phyloP scores from a whole-genome alignment of 2,888 invertebrate genomes.

The Papilio demoleus region DNA sequence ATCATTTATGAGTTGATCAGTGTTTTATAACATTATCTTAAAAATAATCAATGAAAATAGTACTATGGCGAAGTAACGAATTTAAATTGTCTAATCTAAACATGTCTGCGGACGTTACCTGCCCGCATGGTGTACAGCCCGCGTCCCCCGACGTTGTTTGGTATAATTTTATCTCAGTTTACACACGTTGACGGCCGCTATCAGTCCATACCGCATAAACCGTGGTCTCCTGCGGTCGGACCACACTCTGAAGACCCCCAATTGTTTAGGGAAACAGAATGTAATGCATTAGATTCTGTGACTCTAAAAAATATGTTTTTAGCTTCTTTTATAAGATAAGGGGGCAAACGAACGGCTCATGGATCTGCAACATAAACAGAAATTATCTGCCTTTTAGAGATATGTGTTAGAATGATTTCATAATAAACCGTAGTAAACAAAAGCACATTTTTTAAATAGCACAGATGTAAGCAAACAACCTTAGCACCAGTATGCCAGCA shows the following conservation, averaged over 20 bases:
- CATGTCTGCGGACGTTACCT: slow-evolving; percentile 44
- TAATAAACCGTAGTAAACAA: too few relatives aligned
- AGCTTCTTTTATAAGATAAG: too few relatives aligned
- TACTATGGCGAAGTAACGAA: too few relatives aligned
- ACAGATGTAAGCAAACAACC: slow-evolving; percentile 14
- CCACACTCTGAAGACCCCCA: background rate
- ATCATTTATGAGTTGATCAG: too few relatives aligned
- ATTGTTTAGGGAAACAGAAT: too few relatives aligned
- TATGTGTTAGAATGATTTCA: too few relatives aligned
- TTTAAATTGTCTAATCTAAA: slow-evolving; percentile 6
- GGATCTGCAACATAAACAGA: too few relatives aligned
- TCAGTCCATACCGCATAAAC: slow-evolving; percentile 28
- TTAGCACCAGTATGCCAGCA: slow-evolving; percentile 16
- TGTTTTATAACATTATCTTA: background rate
- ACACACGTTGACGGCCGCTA: slow-evolving; percentile 46
- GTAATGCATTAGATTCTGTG: background rate
- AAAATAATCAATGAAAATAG: too few relatives aligned
- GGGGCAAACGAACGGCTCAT: too few relatives aligned
- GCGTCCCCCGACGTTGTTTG: slow-evolving; percentile 47
- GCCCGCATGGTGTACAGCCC: slow-evolving; percentile 51
- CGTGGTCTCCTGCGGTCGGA: slow-evolving; percentile 5
- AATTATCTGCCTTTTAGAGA: too few relatives aligned
- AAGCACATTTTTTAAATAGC: slow-evolving; percentile 17
- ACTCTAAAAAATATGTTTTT: background rate
- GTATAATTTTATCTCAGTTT: slow-evolving; percentile 51